Percentiles rank a stretch among this genome's conserved stretches.
These are phyloP conservation scores for Leptarthrus brevirostris DNA, from an alignment of 2,888 invertebrate genomes.

Conservation along the genomic window DNA sequence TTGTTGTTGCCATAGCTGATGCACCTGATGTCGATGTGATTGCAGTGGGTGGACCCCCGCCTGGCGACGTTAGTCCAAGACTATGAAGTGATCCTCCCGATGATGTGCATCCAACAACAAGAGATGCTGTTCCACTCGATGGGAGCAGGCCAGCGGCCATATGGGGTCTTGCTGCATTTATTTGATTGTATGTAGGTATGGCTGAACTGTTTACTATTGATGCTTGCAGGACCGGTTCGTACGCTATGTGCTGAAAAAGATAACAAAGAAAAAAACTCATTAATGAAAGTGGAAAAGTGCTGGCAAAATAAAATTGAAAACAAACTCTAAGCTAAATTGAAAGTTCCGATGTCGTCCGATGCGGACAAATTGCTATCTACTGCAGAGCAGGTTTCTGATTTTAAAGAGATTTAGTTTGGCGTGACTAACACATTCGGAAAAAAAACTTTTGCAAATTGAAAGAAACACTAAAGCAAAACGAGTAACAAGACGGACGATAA, in stretches of 20 bases:
- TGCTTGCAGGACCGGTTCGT: conserved; percentile 51
- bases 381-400: no score
- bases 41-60: conserved; percentile 55
- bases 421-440: no score
- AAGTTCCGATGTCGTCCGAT: no score
- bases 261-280: not conserved
- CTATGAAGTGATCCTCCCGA: conserved; percentile 45
- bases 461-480: no score
- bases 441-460: no score
- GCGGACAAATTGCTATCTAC: no score
- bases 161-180: conserved; percentile 64
- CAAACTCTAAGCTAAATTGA: no score
- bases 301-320: no score
- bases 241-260: conserved; percentile 48
- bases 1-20: conserved; percentile 60
- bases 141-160: no score
- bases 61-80: conserved; percentile 42
- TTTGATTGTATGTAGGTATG: conserved; percentile 65
- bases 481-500: no score
- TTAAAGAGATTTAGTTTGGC: no score
- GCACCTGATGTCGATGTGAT: conserved; percentile 62
- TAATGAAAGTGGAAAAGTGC: no score
- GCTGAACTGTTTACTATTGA: conserved; percentile 52
- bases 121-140: not conserved
- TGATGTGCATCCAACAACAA: conserved; percentile 50